Conservation (phyloP, 2,888 invertebrate species). For the Clitarchus hookeri region DNA sequence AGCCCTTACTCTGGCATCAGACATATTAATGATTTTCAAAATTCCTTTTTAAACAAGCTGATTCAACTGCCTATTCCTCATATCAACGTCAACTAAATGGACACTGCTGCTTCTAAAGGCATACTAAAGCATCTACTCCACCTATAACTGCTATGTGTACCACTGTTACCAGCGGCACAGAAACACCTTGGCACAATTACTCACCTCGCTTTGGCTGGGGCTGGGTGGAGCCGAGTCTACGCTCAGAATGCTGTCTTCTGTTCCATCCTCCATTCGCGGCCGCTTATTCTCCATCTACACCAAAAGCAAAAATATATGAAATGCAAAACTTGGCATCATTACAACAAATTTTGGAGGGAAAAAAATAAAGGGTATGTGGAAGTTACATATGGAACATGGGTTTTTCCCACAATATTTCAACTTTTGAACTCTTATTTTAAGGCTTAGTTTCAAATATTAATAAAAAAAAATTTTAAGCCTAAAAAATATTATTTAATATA, state of each 20-base stretch:
- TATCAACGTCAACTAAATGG: not conserved
- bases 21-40: no score
- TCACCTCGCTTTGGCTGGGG: slow-evolving; percentile 56
- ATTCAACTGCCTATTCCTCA: not conserved
- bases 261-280: slow-evolving; percentile 51
- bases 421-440: no score
- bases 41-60: not conserved
- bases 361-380: no score
- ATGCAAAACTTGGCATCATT: not conserved
- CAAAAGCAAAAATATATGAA: not conserved
- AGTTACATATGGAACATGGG: no score
- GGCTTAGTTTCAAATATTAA: no score
- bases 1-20: no score
- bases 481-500: no score
- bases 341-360: no score
- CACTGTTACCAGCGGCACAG: no score
- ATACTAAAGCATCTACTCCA: not conserved
- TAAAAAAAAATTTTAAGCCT: no score
- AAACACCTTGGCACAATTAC: slow-evolving; percentile 31
- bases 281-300: slow-evolving; percentile 46
- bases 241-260: slow-evolving; percentile 42
- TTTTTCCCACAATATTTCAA: no score
- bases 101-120: not conserved
- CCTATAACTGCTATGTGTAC: no score
- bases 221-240: slow-evolving; percentile 57